These are phyloP conservation scores for Chelonus formosanus DNA, from an alignment of 2,888 invertebrate species.

Conservation along the genomic window DNA sequence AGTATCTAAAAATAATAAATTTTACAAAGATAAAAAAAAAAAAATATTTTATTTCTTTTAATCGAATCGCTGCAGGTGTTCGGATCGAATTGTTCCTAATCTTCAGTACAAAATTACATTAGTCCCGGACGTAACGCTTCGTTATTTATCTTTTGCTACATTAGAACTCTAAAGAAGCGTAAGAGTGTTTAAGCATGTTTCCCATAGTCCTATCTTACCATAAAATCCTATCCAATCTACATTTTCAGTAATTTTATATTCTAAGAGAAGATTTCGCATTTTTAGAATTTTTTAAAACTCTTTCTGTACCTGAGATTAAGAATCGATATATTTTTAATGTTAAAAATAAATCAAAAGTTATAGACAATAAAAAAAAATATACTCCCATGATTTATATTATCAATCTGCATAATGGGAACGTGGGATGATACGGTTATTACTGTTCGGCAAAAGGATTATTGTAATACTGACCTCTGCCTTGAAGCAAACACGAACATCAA, in stretches of 20 bases:
- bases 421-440: slow-evolving; percentile 56
- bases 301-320: background rate
- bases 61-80: slow-evolving; percentile 24
- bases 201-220: no score
- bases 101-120: slow-evolving; percentile 28
- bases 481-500: background rate
- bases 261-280: no score
- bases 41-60: background rate
- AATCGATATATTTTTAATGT: no score
- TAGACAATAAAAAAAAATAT: background rate
- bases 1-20: no score
- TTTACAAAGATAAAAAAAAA: background rate
- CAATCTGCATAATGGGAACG: slow-evolving; percentile 53
- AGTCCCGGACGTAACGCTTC: slow-evolving; percentile 31
- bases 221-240: no score
- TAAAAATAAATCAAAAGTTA: background rate
- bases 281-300: no score
- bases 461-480: slow-evolving; percentile 24
- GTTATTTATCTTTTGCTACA: slow-evolving; percentile 12
- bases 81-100: slow-evolving; percentile 29
- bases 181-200: no score
- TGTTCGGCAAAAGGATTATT: slow-evolving; percentile 24
- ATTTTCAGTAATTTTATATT: no score
- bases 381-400: slow-evolving; percentile 57
- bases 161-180: no score